Conservation (phyloP, 1,140 invertebrate species). For the Dinothrombium tinctorium region DNA sequence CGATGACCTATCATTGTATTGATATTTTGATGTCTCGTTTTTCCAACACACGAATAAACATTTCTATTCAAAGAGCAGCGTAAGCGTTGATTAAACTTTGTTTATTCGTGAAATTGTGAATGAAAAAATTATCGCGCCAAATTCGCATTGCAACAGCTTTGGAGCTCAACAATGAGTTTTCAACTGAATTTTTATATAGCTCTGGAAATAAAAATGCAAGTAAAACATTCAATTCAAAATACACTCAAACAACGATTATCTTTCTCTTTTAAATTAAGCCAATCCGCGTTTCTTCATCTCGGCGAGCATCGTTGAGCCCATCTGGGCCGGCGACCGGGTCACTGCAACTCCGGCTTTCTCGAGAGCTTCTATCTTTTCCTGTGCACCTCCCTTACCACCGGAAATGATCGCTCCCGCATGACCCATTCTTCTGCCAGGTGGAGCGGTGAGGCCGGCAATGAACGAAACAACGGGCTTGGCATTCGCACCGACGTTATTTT, state of each 20-base stretch:
- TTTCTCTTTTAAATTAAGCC: constrained; percentile 8
- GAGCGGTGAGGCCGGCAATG: constrained; percentile 92
- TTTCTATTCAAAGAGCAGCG: too few relatives aligned
- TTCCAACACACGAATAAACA: too few relatives aligned
- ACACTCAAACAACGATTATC: background rate
- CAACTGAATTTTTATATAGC: too few relatives aligned
- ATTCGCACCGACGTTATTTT: constrained; percentile 65
- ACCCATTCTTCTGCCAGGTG: constrained; percentile 91
- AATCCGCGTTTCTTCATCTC: constrained; percentile 16
- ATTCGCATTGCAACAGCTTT: too few relatives aligned
- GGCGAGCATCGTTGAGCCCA: constrained; percentile 49
- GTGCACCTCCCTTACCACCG: constrained; percentile 88
- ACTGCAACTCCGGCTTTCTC: constrained; percentile 79
- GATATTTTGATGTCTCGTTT: too few relatives aligned
- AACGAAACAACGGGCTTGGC: constrained; percentile 96
- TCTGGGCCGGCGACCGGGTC: constrained; percentile 82
- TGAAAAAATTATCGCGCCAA: too few relatives aligned
- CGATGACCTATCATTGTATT: too few relatives aligned
- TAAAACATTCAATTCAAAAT: too few relatives aligned
- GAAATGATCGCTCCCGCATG: constrained; percentile 98
- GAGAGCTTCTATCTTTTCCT: constrained; percentile 91
- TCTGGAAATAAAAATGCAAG: too few relatives aligned
- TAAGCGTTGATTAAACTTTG: too few relatives aligned
- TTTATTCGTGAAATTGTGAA: too few relatives aligned
- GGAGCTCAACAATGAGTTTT: too few relatives aligned